phyloP scores from a whole-genome alignment of 2,797 vertebrate species.

The Enteromius radiatus region DNA sequence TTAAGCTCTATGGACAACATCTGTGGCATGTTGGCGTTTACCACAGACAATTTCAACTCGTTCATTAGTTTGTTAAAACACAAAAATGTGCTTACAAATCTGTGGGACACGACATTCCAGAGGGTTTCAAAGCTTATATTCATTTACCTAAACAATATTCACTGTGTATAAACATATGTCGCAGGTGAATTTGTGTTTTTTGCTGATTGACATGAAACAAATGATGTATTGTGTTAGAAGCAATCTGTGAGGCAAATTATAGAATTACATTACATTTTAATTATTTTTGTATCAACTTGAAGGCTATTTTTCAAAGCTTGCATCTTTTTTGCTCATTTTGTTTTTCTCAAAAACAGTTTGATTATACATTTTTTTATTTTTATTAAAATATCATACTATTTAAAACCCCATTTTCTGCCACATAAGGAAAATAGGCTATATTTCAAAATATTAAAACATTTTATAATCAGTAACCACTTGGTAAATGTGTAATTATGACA shows the following conservation, averaged over 20 bases:
- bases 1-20: slow-evolving; percentile 30
- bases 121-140: not conserved
- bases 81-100: not conserved
- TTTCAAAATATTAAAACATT: no score
- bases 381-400: not conserved
- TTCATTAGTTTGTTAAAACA: slow-evolving; percentile 16
- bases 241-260: not conserved
- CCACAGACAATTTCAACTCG: not conserved
- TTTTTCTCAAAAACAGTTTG: not conserved
- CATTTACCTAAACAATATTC: not conserved
- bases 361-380: no score
- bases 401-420: not conserved
- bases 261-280: not conserved
- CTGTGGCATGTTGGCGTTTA: slow-evolving; percentile 31
- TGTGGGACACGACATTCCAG: not conserved
- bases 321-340: not conserved
- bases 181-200: not conserved
- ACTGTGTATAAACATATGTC: not conserved
- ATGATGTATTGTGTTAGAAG: not conserved
- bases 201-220: not conserved
- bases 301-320: not conserved
- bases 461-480: not conserved
- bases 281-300: not conserved
- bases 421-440: not conserved
- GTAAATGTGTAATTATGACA: not conserved